Evolutionary conservation across 2,797 vertebrate genomes (phyloP), one percentile per base, ranked within the genome.

Genomic region (Sardinella longiceps): DNA sequence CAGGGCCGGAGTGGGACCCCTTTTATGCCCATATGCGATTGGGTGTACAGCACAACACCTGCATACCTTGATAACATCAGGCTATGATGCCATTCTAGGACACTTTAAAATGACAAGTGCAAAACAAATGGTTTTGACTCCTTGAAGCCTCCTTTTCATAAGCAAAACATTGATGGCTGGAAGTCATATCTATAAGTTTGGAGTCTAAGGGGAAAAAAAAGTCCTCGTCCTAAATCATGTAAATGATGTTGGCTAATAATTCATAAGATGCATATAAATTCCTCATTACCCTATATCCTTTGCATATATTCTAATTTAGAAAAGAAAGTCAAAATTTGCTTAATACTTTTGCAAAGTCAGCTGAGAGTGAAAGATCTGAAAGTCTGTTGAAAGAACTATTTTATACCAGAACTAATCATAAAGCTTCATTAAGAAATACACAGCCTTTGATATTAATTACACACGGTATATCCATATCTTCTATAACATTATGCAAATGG

Each of bases 401-500:
- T 39, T 20, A 74, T 43, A 39, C 2, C 2, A 39, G 70, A 77
- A 39, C 37, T 39, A 9, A 7, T 77, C 37, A 39, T 20, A 39
- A 77, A 33, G 48, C 25, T 84, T 53, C 20, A 15, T 74, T 84
- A 33, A 70, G 25, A 84, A 66, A 84, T n/a, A 30, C 50, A 80
- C 39, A 60, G 70, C 48, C 30, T 80, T 74, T 84, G 30, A 77
- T 84, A 66, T 43, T 58, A 51, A 83, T 81, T 86, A 86, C 82
- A 80, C 85, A 82, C 87, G 58, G 81, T 87, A 88, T 84, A 81
- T 87, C 82, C 63, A 74, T 45, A 30, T 87, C 56, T 84, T 56
- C 80, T 82, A 60, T 90, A 63, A 45, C 82, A 85, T 87, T 85
- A 86, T 89, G 82, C 87, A 88, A 91, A 92, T 88, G 74, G 80